These are phyloP conservation scores for Callosobruchus maculatus DNA, from an alignment of 2,888 invertebrate genomes.

Conservation along the genomic window DNA sequence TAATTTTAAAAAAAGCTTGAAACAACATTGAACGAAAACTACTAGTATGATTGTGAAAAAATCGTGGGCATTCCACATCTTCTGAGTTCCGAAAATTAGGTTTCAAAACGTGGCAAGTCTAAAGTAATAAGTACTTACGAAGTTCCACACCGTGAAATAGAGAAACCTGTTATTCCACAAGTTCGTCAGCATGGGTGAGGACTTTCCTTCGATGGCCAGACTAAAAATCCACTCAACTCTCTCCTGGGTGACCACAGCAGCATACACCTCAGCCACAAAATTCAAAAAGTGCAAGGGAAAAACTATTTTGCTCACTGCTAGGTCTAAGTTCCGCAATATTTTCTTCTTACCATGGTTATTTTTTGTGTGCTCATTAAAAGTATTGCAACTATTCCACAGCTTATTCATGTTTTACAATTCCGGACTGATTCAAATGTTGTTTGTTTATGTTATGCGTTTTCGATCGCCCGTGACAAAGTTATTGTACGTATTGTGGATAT, in stretches of 20 bases:
- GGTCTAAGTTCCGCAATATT: too few species aligned
- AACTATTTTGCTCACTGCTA: neutral
- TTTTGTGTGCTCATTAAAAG: neutral
- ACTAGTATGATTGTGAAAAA: too few species aligned
- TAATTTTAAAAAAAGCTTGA: too few species aligned
- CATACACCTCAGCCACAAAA: neutral
- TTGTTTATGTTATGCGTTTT: neutral
- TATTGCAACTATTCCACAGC: neutral
- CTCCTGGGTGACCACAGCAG: neutral
- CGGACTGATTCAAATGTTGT: neutral
- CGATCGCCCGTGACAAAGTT: neutral
- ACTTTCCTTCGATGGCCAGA: neutral
- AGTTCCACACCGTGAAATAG: constrained; percentile 14
- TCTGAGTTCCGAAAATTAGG: too few species aligned
- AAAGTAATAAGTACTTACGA: constrained; percentile 8
- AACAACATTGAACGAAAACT: too few species aligned
- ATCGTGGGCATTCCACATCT: too few species aligned
- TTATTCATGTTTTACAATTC: neutral
- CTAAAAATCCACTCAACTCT: neutral
- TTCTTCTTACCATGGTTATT: neutral
- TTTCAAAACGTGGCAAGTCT: neutral
- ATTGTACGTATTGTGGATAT: neutral
- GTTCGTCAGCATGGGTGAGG: constrained; percentile 3
- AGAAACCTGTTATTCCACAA: constrained; percentile 5
- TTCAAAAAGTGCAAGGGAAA: neutral